phyloP scores from a whole-genome alignment of 2,797 vertebrate genomes.

The Morus bassanus region DNA sequence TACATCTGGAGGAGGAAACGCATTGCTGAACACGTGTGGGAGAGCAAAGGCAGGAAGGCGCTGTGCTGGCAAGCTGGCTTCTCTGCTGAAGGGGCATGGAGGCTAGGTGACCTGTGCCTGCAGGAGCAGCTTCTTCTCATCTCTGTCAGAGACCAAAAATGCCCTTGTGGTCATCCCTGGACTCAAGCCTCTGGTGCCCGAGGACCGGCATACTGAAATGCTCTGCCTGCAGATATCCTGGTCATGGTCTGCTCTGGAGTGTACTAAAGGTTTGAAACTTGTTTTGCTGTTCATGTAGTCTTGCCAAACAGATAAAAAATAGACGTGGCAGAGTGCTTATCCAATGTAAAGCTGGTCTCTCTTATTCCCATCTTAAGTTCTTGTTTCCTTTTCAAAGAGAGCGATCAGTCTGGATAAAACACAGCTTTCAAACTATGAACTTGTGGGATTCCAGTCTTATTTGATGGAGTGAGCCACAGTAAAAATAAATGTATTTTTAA shows the following conservation, averaged over 20 bases:
- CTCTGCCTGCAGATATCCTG: neutral
- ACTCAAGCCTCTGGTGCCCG: accelerated
- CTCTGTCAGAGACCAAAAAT: neutral
- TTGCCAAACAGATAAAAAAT: neutral
- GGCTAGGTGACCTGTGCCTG: neutral
- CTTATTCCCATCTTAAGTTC: neutral
- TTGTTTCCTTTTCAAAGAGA: neutral
- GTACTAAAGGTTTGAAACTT: neutral
- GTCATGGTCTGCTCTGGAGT: neutral
- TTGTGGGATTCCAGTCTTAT: neutral
- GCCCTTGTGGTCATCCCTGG: neutral
- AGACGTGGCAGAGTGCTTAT: neutral
- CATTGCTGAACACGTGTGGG: accelerated
- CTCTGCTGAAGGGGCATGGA: neutral
- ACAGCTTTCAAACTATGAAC: neutral
- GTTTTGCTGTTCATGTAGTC: neutral
- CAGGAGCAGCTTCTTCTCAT: neutral
- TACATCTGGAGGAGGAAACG: neutral
- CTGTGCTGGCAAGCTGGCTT: neutral
- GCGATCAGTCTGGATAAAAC: neutral
- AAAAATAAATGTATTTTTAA: neutral
- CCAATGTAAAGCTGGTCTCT: neutral
- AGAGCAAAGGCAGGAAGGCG: neutral
- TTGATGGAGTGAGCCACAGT: neutral
- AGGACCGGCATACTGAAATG: neutral